These are phyloP conservation scores for Lathamus discolor DNA, from an alignment of 2,113 vertebrate species.

Conservation along the genomic window DNA sequence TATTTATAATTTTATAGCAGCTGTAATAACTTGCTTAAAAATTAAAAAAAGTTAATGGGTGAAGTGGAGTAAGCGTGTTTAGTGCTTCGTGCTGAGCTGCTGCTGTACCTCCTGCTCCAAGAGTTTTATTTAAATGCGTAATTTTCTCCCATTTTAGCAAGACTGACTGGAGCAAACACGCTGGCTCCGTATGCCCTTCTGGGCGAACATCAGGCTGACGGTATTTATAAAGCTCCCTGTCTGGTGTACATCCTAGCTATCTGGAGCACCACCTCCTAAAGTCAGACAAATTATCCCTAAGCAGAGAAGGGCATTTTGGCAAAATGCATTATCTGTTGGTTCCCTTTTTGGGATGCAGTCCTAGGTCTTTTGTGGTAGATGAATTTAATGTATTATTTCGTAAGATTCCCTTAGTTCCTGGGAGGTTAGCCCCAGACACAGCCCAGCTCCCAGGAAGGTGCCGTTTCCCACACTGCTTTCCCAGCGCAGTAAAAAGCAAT, in stretches of 20 bases:
- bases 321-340: neutral
- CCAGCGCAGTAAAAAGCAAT: neutral
- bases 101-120: neutral
- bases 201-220: neutral
- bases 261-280: neutral
- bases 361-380: neutral
- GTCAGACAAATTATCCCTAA: neutral
- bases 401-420: neutral
- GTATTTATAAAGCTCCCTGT: neutral
- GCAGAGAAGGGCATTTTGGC: neutral
- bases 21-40: constrained; percentile 71
- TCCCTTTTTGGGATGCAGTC: neutral
- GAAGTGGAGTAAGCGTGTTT: constrained; percentile 3
- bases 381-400: neutral
- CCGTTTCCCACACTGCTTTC: neutral
- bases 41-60: constrained; percentile 62
- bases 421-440: neutral
- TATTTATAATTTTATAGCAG: constrained; percentile 68
- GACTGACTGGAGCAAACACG: neutral
- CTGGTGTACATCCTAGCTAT: neutral
- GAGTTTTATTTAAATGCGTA: neutral
- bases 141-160: neutral
- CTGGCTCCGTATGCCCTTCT: neutral
- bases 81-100: constrained; percentile 43
- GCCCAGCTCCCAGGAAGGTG: neutral